Evolutionary conservation across 2,113 vertebrate genomes (phyloP).

Genomic region (Climacteris rufus): DNA sequence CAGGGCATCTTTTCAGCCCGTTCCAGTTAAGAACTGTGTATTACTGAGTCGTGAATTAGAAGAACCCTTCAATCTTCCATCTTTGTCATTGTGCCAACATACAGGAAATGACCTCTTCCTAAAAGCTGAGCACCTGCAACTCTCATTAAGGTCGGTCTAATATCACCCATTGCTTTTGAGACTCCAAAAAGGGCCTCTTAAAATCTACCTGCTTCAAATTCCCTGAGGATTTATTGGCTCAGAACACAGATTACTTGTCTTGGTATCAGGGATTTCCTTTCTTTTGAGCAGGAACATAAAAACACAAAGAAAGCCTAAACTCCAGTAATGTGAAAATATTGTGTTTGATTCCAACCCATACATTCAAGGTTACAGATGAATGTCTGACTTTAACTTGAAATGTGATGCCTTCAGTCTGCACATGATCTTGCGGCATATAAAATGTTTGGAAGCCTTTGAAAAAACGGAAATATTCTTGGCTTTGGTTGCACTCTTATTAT

Average conservation of each 20-base stretch:
- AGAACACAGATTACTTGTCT: constrained; percentile 46
- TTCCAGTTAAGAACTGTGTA: not conserved
- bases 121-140: constrained; percentile 43
- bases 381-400: constrained; percentile 34
- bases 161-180: constrained; percentile 31
- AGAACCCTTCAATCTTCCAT: constrained; percentile 26
- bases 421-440: not conserved
- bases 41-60: constrained; percentile 23
- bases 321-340: constrained; percentile 55
- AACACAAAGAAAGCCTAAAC: constrained; percentile 41
- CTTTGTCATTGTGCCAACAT: constrained; percentile 48
- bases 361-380: constrained; percentile 33
- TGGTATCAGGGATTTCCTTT: constrained; percentile 53
- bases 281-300: constrained; percentile 55
- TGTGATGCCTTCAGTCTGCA: not conserved
- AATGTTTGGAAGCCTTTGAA: constrained; percentile 42
- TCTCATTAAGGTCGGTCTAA: not conserved
- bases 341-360: constrained; percentile 29
- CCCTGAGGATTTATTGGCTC: constrained; percentile 47
- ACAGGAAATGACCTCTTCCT: constrained; percentile 27
- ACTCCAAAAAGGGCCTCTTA: constrained; percentile 31
- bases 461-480: not conserved
- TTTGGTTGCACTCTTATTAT: not conserved
- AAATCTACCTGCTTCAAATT: constrained; percentile 56
- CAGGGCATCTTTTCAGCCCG: not conserved